phyloP scores from a whole-genome alignment of 2,888 invertebrate species.

The Calameuta filiformis region DNA sequence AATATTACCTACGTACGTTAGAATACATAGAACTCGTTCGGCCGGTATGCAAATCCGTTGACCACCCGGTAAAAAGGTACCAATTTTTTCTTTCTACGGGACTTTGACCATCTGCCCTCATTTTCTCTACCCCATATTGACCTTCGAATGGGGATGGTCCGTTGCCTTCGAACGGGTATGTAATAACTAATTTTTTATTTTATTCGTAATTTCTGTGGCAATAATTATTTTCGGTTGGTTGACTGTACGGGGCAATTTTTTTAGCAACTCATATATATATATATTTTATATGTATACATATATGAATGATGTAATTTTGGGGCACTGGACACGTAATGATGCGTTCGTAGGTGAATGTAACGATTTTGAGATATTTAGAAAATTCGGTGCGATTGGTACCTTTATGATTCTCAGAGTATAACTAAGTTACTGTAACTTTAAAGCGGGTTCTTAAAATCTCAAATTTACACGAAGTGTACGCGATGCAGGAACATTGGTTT shows the following conservation, averaged over 20 bases:
- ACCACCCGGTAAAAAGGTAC: slow-evolving; percentile 28
- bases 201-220: too few species aligned
- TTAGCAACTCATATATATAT: too few species aligned
- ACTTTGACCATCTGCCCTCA: slow-evolving; percentile 15
- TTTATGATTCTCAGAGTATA: not conserved
- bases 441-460: not conserved
- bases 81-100: slow-evolving; percentile 12
- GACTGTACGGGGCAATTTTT: too few species aligned
- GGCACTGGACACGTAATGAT: too few species aligned
- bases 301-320: too few species aligned
- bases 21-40: slow-evolving; percentile 27
- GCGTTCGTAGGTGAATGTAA: too few species aligned
- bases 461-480: not conserved
- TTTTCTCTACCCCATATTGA: slow-evolving; percentile 10
- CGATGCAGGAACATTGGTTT: not conserved
- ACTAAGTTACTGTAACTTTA: not conserved
- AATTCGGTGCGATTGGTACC: not conserved
- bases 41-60: slow-evolving; percentile 47
- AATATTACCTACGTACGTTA: not conserved
- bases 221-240: too few species aligned
- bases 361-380: not conserved
- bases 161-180: not conserved
- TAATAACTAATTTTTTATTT: too few species aligned
- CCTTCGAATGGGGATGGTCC: not conserved
- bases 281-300: too few species aligned